phyloP scores from a whole-genome alignment of 2,888 invertebrate species.

The Pardosa pseudoannulata region DNA sequence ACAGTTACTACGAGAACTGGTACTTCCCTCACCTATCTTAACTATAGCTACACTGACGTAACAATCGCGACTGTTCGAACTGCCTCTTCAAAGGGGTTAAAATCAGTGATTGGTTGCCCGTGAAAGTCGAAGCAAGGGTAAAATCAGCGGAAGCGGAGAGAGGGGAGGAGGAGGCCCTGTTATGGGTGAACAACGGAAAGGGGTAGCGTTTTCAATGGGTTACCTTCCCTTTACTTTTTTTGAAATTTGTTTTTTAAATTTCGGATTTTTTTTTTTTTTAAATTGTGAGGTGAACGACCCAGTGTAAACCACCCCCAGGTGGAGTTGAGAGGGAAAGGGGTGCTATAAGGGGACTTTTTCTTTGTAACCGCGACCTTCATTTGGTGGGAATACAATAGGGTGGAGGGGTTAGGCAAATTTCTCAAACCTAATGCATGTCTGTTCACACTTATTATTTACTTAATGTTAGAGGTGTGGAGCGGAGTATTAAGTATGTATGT shows the following conservation, averaged over 20 bases:
- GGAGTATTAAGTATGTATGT: too few species aligned
- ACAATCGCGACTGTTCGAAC: not conserved
- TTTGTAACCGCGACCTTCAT: constrained; percentile 18
- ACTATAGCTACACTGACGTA: too few species aligned
- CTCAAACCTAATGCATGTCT: too few species aligned
- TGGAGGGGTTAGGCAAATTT: too few species aligned
- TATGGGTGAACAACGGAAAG: constrained; percentile 54
- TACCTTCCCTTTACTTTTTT: constrained; percentile 37
- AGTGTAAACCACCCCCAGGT: constrained; percentile 37
- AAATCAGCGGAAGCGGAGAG: constrained; percentile 55
- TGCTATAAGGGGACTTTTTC: constrained; percentile 26
- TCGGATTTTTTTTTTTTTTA: constrained; percentile 10
- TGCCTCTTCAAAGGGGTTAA: constrained; percentile 46
- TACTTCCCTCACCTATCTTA: too few species aligned
- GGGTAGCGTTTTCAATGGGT: constrained; percentile 69
- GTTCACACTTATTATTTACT: too few species aligned
- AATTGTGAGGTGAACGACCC: constrained; percentile 59
- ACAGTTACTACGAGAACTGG: too few species aligned
- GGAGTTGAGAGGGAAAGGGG: constrained; percentile 46
- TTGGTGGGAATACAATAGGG: not conserved
- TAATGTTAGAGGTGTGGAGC: too few species aligned
- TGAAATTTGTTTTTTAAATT: constrained; percentile 8
- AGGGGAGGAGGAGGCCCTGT: constrained; percentile 28
- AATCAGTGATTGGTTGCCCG: constrained; percentile 14
- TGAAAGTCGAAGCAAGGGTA: constrained; percentile 58